Evolutionary conservation across 1,140 invertebrate species (phyloP).

Genomic region (Coboldia fuscipes): DNA sequence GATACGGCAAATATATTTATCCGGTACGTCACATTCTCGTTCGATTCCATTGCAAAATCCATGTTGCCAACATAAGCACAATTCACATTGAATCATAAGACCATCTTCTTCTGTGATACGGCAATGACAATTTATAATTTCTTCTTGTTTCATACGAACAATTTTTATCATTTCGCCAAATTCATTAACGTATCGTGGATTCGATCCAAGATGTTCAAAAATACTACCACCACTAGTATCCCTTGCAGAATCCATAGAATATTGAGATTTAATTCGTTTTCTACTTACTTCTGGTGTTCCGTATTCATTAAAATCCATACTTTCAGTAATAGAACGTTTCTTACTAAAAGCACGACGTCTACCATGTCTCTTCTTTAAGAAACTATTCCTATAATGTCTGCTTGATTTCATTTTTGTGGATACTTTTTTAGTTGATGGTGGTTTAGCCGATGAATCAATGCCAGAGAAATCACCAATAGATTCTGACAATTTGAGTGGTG

Average conservation of each 20-base stretch:
- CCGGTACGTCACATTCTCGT: conserved; percentile 57
- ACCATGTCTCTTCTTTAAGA: no score
- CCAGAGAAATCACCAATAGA: no score
- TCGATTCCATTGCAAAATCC: conserved; percentile 69
- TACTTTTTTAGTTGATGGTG: no score
- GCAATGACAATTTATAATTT: conserved; percentile 76
- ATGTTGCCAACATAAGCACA: conserved; percentile 89
- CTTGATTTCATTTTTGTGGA: no score
- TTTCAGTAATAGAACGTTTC: no score
- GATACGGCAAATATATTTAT: conserved; percentile 75
- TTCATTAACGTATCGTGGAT: conserved; percentile 23
- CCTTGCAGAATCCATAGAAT: conserved; percentile 3
- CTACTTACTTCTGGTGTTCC: no score
- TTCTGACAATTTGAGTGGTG: no score
- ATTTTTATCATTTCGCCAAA: conserved; percentile 39
- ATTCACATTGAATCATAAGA: conserved; percentile 86
- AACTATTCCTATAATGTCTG: no score
- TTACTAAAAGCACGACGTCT: not conserved
- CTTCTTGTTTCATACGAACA: conserved; percentile 43
- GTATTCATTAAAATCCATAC: no score
- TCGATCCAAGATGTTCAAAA: conserved; percentile 4
- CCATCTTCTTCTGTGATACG: conserved; percentile 69
- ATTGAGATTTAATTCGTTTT: no score
- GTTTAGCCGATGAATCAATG: no score
- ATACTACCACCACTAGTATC: conserved; percentile 4